Evolutionary conservation across 2,888 invertebrate species (phyloP), one percentile per base, ranked within the genome.

Genomic region (Thymelicus sylvestris): DNA sequence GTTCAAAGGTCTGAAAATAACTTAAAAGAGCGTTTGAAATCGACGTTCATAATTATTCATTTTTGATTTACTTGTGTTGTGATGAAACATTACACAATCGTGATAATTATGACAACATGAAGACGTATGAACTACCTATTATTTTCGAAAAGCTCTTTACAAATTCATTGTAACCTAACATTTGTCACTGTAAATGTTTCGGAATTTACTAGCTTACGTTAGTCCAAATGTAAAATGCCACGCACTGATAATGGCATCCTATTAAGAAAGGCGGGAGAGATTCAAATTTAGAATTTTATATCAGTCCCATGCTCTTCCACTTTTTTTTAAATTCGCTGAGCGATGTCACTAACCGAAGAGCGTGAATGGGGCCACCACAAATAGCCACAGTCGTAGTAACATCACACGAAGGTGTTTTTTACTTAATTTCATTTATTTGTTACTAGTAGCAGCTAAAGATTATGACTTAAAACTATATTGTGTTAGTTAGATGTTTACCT

Each of bases 201-300:
- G 57, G 44, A 63, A 52, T 59, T 71, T 62, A 72, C 69, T 41
- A 50, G 47, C 60, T 77, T 72, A 74, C 47, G 55, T 44, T 19
- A 55, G 15, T 44, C 55, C 62, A 15, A 62, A 68, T 68, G 67
- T 68, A 80, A 83, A 83, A 79, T 74, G 74, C 75, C 75, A 74
- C 74, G 75, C 74, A 72, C 81, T 86, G 83, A 85, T 86, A 85
- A 85, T 81, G 78, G 79, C 79, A 82, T 81, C 80, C 80, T 80
- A 79, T 79, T 79, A 76, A 79, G 79, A 79, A 78, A 79, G 75
- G 81, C 86, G 85, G 85, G 84, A 81, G 84, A 83, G 86, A 84
- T 90, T 89, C 85, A 88, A 89, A 90, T 86, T 86, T 92, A 92
- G 92, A 92, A 90, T 87, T 92, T 91, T 91, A 92, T 91, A 92